phyloP scores from a whole-genome alignment of 35 echinoderm and acorn worm genomes.

The Ophiothrix spiculata region DNA sequence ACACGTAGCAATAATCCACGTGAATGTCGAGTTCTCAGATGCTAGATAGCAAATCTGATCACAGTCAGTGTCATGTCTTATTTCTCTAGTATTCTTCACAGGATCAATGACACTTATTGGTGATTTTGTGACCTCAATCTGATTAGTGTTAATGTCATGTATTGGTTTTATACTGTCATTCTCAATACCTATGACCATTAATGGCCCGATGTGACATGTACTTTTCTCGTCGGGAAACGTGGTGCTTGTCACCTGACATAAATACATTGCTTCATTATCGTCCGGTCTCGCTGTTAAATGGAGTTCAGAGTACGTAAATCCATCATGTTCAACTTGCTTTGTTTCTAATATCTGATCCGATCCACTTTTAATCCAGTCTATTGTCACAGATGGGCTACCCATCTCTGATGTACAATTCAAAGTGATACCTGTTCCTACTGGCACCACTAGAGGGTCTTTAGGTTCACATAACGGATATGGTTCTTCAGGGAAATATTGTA shows the following conservation, averaged over 20 bases:
- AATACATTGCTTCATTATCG: neutral
- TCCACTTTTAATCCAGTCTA: neutral
- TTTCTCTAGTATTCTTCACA: too few relatives aligned
- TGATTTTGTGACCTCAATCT: too few relatives aligned
- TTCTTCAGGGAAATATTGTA: neutral
- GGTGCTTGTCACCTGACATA: neutral
- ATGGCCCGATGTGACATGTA: neutral
- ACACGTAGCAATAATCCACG: neutral
- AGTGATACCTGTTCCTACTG: neutral
- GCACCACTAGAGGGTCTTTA: neutral
- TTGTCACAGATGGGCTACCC: neutral
- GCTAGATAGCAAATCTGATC: neutral
- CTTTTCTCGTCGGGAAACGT: neutral
- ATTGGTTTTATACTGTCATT: too few relatives aligned
- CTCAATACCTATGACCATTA: neutral
- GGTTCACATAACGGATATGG: neutral
- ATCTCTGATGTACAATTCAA: neutral
- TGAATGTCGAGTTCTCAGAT: neutral
- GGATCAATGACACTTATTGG: too few relatives aligned
- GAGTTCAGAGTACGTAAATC: neutral
- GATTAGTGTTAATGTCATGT: too few relatives aligned
- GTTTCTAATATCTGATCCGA: neutral
- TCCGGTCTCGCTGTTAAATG: neutral
- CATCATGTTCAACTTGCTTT: neutral
- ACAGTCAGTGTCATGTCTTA: neutral